Conservation (phyloP, 2,113 vertebrate genomes). For the Oreocharis arfaki region DNA sequence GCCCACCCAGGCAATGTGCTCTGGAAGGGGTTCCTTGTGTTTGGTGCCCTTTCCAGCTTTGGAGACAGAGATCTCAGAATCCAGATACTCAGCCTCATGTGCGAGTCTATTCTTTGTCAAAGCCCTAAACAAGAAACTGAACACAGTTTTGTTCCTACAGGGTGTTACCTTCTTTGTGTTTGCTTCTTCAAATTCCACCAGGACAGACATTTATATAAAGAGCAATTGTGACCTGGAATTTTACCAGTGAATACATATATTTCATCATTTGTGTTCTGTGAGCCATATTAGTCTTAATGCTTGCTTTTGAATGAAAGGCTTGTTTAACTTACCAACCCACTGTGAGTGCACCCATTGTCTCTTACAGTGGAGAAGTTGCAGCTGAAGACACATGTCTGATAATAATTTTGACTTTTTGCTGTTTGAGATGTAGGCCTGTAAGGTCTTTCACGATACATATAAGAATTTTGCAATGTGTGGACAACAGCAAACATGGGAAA, state of each 20-base stretch:
- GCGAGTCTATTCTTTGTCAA: background rate
- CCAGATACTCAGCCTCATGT: background rate
- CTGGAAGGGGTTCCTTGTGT: background rate
- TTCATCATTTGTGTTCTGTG: background rate
- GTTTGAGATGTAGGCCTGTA: background rate
- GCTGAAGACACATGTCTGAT: background rate
- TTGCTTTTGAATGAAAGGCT: background rate
- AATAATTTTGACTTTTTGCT: background rate
- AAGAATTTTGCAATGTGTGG: background rate
- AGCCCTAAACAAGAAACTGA: background rate
- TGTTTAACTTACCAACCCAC: background rate
- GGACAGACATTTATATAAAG: background rate
- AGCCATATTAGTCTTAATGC: background rate
- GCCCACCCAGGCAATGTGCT: background rate
- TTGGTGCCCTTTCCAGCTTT: background rate
- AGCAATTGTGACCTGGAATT: background rate
- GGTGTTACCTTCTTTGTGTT: background rate
- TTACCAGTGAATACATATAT: background rate
- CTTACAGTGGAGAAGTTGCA: background rate
- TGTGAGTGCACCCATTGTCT: background rate
- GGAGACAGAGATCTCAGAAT: background rate
- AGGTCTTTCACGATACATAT: background rate
- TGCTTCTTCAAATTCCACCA: background rate
- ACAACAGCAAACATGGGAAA: background rate
- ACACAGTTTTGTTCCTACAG: background rate